Evolutionary conservation across 1,140 invertebrate species (phyloP).

Genomic region (Nasonia longicornis): DNA sequence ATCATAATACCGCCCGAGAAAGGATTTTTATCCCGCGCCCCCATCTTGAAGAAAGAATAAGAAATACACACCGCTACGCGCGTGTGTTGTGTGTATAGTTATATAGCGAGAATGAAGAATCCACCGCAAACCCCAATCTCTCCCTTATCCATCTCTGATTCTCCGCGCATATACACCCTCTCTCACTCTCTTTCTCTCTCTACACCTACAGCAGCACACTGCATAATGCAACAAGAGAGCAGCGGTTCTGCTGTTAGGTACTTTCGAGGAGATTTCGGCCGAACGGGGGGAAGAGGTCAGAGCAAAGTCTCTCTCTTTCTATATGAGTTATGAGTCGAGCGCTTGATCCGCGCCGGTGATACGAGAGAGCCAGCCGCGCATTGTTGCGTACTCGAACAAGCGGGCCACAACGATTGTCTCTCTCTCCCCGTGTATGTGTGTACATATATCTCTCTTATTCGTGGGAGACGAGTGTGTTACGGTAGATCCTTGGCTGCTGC

Average conservation of each 20-base stretch:
- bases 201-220: background rate
- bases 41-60: conserved; percentile 14
- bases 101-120: background rate
- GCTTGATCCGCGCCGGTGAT: conserved; percentile 47
- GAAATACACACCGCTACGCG: background rate
- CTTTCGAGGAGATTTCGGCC: conserved; percentile 24
- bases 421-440: background rate
- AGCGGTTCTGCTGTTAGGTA: conserved; percentile 1
- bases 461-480: conserved; percentile 26
- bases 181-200: no score
- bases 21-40: conserved; percentile 19
- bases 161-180: background rate
- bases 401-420: conserved; percentile 8
- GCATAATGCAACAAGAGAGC: conserved; percentile 35
- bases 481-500: background rate
- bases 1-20: conserved; percentile 9
- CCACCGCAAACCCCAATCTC: background rate
- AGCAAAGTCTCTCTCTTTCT: conserved; percentile 1
- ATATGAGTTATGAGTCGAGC: conserved; percentile 36
- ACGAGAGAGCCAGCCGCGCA: conserved; percentile 58
- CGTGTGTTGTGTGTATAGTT: background rate
- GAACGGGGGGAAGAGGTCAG: background rate
- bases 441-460: background rate
- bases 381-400: conserved; percentile 54
- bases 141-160: conserved; percentile 3